A percentile compares a stretch with the other conserved stretches of the same genome.
Evolutionary conservation across 2,113 vertebrate genomes (phyloP).

Genomic region (Platichthys flesus): DNA sequence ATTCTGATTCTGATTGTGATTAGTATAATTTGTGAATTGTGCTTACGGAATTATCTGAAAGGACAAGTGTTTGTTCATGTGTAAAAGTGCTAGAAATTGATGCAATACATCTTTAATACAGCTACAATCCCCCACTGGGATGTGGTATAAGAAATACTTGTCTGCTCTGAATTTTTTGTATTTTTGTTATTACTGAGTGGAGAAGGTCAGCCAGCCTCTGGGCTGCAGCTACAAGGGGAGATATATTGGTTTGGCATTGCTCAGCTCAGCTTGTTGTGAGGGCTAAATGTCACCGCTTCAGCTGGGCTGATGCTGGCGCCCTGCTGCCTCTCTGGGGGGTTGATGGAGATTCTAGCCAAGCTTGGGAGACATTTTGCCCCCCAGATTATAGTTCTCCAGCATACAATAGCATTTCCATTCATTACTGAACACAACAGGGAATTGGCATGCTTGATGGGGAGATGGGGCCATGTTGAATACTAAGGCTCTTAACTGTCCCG

Average conservation of each 20-base stretch:
- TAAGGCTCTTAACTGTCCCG: neutral
- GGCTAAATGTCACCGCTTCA: constrained; percentile 69
- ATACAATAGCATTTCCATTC: constrained; percentile 21
- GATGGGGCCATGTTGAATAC: neutral
- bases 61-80: neutral
- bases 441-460: constrained; percentile 11
- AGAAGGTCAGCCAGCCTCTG: constrained; percentile 62
- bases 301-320: constrained; percentile 43
- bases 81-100: neutral
- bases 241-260: constrained; percentile 52
- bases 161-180: constrained; percentile 16
- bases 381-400: constrained; percentile 19
- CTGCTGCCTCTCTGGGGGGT: constrained; percentile 43
- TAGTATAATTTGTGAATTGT: neutral
- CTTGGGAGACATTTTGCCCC: constrained; percentile 48
- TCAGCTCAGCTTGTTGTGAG: constrained; percentile 52
- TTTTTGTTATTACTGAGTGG: constrained; percentile 33
- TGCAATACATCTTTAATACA: neutral
- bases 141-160: neutral
- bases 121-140: neutral
- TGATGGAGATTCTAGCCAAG: constrained; percentile 40
- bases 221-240: constrained; percentile 38
- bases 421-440: constrained; percentile 24
- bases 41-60: neutral
- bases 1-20: too few species aligned